Evolutionary conservation across 2,888 invertebrate species (phyloP).

Genomic region (Eilema caniola): DNA sequence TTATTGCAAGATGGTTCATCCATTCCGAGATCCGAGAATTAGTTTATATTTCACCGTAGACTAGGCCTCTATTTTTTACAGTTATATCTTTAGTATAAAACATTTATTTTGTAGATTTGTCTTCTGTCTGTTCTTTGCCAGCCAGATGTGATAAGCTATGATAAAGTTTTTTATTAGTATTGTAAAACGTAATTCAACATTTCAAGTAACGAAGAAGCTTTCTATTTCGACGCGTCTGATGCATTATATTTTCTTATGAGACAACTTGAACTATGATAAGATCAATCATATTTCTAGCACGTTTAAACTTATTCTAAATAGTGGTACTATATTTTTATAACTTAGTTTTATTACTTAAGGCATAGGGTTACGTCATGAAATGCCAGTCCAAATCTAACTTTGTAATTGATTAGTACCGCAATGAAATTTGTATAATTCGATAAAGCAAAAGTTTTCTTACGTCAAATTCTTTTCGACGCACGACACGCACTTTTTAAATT

Average conservation of each 20-base stretch:
- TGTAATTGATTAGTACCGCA: conserved; percentile 1
- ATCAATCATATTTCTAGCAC: too few relatives aligned
- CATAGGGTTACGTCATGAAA: neutral
- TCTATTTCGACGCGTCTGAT: neutral
- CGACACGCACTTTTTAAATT: conserved; percentile 4
- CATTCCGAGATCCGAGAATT: neutral
- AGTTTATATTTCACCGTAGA: neutral
- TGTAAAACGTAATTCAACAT: too few relatives aligned
- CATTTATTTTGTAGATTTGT: neutral
- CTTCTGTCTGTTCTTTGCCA: neutral
- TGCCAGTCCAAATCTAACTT: neutral
- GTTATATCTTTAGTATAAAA: neutral
- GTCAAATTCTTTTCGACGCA: neutral
- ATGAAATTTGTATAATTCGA: neutral
- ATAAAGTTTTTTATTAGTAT: neutral
- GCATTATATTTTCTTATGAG: neutral
- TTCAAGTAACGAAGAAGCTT: neutral
- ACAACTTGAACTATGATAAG: neutral
- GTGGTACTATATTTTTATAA: too few relatives aligned
- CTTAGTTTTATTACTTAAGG: too few relatives aligned
- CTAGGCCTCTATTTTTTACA: neutral
- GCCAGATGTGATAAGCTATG: neutral
- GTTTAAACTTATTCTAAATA: neutral
- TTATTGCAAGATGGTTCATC: neutral
- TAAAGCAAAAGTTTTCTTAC: neutral